Evolutionary conservation across 1,140 invertebrate species (phyloP).

Genomic region (Heliconius hermathena): DNA sequence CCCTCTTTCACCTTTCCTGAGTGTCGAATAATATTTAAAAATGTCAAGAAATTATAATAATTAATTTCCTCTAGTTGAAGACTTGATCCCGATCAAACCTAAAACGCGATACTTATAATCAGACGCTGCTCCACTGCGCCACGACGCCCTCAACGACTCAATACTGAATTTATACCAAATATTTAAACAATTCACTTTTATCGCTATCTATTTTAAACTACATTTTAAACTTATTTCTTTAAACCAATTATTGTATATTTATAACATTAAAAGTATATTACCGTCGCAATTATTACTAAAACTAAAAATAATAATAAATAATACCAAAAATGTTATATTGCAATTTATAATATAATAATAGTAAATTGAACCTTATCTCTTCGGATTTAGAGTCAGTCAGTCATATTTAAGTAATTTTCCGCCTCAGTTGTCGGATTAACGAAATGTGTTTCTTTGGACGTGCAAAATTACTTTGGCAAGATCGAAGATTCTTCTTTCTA

Average conservation of each 20-base stretch:
- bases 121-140: no score
- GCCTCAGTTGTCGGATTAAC: conserved; percentile 20
- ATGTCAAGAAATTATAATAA: no score
- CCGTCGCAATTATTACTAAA: not conserved
- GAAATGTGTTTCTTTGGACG: conserved; percentile 17
- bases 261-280: not conserved
- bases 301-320: not conserved
- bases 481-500: not conserved
- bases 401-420: conserved; percentile 12
- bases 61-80: no score
- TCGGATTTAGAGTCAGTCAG: not conserved
- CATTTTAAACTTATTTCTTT: not conserved
- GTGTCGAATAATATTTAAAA: no score
- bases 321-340: not conserved
- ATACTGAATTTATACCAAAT: no score
- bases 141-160: no score
- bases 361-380: not conserved
- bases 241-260: not conserved
- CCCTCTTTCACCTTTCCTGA: no score
- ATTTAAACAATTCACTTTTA: no score
- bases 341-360: not conserved
- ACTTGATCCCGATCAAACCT: no score
- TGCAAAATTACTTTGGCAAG: conserved; percentile 8
- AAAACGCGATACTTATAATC: no score
- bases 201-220: no score